Evolutionary conservation across 1,140 invertebrate genomes (phyloP), one percentile per base, ranked within the genome.

Genomic region (Micrasema minimum): DNA sequence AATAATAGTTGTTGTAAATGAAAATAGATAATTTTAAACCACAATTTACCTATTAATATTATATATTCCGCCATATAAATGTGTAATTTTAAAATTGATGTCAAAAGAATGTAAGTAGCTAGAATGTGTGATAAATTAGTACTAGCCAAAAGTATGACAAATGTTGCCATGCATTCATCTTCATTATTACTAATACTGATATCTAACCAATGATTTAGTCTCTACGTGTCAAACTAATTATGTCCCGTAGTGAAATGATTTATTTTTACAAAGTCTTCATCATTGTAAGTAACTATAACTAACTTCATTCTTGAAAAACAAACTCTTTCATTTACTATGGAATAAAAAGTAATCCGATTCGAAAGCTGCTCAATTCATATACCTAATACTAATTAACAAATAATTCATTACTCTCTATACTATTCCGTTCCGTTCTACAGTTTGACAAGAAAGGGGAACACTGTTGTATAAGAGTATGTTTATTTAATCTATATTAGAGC

Each of bases 91-190:
- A 72, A 74, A 75, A 64, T 75, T 51, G 71, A 75, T 75, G 73
- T 75, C 69, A 75, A 75, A 75, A 62, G 38, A 57, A 74, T 65
- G 50, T 72, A 75, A 61, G 50, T 72, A 75, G 69, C 70, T 75
- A 75, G 73, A 75, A 75, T 75, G 73, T 75, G 73, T 75, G 73
- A 75, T 75, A 75, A 75, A 64, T 53, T 75, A 75, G 70, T 57
- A 62, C 69, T 75, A 75, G 72, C 59, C 67, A 71, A 57, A 65
- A 61, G 23, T 69, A 69, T 69, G 31, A 68, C 35, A 69, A 71
- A 64, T 23, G 45, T 66, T 66, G 11, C 12, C 31, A 20, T 23
- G 65, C 48, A 51, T 20, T 53, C 57, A 67, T 70, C 66, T 65
- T 59, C 62, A 48, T 48, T 74, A 57, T 74, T 57, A 66, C 53